phyloP scores from a whole-genome alignment of 2,797 vertebrate species.

The Lagorchestes hirsutus region DNA sequence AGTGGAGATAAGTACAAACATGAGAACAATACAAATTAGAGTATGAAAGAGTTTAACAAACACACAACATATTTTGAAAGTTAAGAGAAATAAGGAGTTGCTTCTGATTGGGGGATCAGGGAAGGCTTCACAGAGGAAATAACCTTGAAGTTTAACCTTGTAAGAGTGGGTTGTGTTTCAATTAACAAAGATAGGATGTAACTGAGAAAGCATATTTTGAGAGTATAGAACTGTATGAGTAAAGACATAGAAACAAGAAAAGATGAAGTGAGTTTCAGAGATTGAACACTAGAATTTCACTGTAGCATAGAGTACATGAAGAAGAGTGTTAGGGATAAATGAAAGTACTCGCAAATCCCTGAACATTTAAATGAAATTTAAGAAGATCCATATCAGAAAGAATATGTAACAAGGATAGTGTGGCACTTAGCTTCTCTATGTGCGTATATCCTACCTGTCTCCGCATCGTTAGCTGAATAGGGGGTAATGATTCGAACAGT shows the following conservation, averaged over 20 bases:
- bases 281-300: not conserved
- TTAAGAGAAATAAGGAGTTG: not conserved
- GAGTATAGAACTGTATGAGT: not conserved
- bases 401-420: not conserved
- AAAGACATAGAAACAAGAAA: not conserved
- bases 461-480: not conserved
- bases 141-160: not conserved
- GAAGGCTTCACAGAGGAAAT: not conserved
- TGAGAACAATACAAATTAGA: not conserved
- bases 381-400: not conserved
- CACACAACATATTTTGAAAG: not conserved
- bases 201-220: not conserved
- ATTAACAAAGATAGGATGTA: not conserved
- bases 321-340: not conserved
- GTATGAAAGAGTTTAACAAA: not conserved
- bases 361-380: not conserved
- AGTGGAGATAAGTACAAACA: not conserved
- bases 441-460: not conserved
- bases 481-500: not conserved
- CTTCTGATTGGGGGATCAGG: not conserved
- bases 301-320: not conserved
- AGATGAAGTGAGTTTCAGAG: not conserved
- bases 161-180: not conserved
- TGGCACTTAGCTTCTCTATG: not conserved
- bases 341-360: not conserved